Evolutionary conservation across 2,797 vertebrate genomes (phyloP).

Genomic region (Lacerta viridis): DNA sequence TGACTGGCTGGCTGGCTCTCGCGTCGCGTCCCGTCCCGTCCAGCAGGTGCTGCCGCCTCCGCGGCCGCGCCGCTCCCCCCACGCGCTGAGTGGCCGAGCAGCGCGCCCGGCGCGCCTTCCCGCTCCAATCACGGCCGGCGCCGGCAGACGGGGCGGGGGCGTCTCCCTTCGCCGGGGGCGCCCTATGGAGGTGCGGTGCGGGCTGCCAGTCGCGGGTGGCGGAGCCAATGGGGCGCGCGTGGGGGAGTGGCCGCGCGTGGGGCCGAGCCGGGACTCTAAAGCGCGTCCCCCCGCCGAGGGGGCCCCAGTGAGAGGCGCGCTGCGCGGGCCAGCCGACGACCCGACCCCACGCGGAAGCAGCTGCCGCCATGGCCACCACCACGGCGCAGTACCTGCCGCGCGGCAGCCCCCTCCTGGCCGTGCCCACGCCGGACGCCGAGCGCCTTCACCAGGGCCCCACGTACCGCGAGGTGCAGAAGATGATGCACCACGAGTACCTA

Average conservation of each 20-base stretch:
- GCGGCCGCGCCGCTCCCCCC: neutral
- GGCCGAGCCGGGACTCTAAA: constrained; percentile 91
- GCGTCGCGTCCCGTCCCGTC: neutral
- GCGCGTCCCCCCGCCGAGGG: constrained; percentile 86
- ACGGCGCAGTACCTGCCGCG: constrained; percentile 76
- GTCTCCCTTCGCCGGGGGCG: constrained; percentile 58
- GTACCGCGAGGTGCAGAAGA: constrained; percentile 98
- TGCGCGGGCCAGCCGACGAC: constrained; percentile 42
- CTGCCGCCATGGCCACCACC: constrained; percentile 30
- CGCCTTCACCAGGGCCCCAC: constrained; percentile 96
- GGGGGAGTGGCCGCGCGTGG: constrained; percentile 87
- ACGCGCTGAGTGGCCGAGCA: constrained; percentile 78
- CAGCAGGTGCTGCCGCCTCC: neutral
- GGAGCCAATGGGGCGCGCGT: constrained; percentile 88
- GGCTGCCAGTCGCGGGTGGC: constrained; percentile 67
- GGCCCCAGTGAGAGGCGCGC: constrained; percentile 84
- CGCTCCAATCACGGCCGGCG: constrained; percentile 27
- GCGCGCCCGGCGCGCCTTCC: constrained; percentile 77
- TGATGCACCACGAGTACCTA: constrained; percentile 98
- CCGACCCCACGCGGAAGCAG: constrained; percentile 30
- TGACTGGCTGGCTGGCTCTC: neutral
- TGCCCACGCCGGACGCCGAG: constrained; percentile 89
- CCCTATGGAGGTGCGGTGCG: constrained; percentile 65
- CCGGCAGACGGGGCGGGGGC: constrained; percentile 67
- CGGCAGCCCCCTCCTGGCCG: constrained; percentile 94